Conservation (phyloP, 2,797 vertebrate genomes). For the Dermochelys coriacea region DNA sequence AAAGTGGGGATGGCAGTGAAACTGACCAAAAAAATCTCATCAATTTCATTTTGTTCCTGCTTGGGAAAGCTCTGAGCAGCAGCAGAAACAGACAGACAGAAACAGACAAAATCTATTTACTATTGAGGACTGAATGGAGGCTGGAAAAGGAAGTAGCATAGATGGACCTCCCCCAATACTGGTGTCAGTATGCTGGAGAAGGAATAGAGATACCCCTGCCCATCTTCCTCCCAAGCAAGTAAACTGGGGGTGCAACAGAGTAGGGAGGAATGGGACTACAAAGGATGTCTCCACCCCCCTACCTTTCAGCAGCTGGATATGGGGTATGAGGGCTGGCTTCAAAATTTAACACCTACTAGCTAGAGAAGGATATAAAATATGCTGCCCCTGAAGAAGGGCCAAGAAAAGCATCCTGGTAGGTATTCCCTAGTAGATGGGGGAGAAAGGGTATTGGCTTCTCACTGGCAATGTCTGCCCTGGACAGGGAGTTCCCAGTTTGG, state of each 20-base stretch:
- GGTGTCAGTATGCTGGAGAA: neutral
- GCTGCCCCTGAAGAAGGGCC: neutral
- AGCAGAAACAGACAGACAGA: neutral
- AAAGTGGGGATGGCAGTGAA: neutral
- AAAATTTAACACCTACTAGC: neutral
- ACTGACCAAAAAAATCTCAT: neutral
- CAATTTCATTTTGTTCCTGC: neutral
- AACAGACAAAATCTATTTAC: neutral
- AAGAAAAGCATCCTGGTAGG: neutral
- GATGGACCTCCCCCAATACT: slow-evolving; percentile 31
- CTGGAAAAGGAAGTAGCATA: slow-evolving; percentile 48
- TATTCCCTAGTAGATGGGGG: neutral
- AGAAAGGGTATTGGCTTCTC: neutral
- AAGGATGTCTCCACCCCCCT: neutral
- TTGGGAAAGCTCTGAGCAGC: neutral
- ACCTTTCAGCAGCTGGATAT: neutral
- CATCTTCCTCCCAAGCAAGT: neutral
- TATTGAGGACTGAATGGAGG: neutral
- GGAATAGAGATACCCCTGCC: neutral
- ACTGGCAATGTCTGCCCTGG: neutral
- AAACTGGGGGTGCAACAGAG: neutral
- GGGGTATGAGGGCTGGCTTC: neutral
- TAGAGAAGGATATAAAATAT: neutral
- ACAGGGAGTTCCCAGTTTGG: neutral
- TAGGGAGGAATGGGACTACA: too few species aligned